A percentile compares a stretch with the other conserved stretches of the same genome.
Conservation (phyloP, 2,888 invertebrate species). For the Orthonychiurus folsomi region DNA sequence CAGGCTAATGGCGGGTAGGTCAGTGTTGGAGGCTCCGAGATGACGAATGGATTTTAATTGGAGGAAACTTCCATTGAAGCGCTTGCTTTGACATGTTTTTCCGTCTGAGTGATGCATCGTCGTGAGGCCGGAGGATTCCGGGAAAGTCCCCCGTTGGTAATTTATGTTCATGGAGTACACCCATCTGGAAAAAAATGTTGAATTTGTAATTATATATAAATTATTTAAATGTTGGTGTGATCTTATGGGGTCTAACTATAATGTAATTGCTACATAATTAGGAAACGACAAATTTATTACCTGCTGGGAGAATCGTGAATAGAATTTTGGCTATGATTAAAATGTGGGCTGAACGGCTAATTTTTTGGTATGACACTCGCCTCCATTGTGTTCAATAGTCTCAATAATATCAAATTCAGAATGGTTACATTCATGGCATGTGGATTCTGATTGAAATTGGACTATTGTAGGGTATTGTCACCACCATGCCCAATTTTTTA, state of each 20-base stretch:
- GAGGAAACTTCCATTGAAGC: not conserved
- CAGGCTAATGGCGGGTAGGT: constrained; percentile 11
- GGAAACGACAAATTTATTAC: constrained; percentile 6
- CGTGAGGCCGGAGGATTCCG: not conserved
- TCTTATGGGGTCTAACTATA: too few species aligned
- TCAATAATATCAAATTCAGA: too few species aligned
- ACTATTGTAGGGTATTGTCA: too few species aligned
- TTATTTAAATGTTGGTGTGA: too few species aligned
- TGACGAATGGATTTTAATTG: constrained; percentile 12
- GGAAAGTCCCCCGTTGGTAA: constrained; percentile 2
- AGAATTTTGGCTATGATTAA: not conserved
- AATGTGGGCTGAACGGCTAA: too few species aligned
- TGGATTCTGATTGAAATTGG: too few species aligned
- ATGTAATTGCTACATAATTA: too few species aligned
- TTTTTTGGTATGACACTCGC: too few species aligned
- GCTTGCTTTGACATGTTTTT: not conserved
- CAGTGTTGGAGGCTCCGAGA: constrained; percentile 2
- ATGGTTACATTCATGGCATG: too few species aligned
- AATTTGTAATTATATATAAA: not conserved
- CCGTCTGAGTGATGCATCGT: not conserved
- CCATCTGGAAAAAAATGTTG: constrained; percentile 10
- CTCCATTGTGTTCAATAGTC: too few species aligned
- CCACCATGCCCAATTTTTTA: too few species aligned
- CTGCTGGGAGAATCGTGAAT: not conserved
- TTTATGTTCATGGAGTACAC: not conserved